Base-by-base conservation (phyloP, 2,888 invertebrate genomes). In the Panzeria rudis region DNA sequence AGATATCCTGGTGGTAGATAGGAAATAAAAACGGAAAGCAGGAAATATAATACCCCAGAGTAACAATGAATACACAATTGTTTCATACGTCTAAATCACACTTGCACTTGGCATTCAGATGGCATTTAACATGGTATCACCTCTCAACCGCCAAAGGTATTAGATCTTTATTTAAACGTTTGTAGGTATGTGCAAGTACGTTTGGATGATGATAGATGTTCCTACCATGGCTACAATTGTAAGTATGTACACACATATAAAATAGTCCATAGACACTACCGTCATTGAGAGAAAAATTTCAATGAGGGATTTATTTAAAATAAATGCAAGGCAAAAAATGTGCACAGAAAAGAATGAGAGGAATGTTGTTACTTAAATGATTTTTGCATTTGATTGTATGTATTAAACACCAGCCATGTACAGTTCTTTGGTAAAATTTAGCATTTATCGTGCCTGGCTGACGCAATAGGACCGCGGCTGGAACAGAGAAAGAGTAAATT, bases 61-160 rank as follows among this genome's bases (percentile, higher is more conserved):
- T 47, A 66, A 50, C 17, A 52, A 47, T 29, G 29, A n/a, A 68
- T 32, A 20, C 11, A 50, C 6, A 7, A 44, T 66, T 47, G 17
- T 68, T 15, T 47, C 23, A 50, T 20, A 15, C 35, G 6, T 20
- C 13, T 8, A 32, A 7, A 32, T 38, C 25, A 29, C 23, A 64
- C 44, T 66, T 54, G 52, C 13, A 71, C 71, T 62, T 78, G 78
- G 71, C 69, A 71, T 78, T 78, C 50, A 78, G 38, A 15, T 78
- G 32, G 1, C 32, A 8, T 47, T 72, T 47, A 59, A 9, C 32
- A 52, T 54, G 54, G 15, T 54, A 11, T 13, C 35, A 35, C 11
- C 13, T 56, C 9, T 41, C 38, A 54, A 17, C 20, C 54, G 23
- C 20, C 15, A 17, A 13, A 15, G 41, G 25, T 64, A 41, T 56